A percentile compares a stretch with the other conserved stretches of the same genome.
Conservation (phyloP, 2,888 invertebrate species). For the Noctua fimbriata region DNA sequence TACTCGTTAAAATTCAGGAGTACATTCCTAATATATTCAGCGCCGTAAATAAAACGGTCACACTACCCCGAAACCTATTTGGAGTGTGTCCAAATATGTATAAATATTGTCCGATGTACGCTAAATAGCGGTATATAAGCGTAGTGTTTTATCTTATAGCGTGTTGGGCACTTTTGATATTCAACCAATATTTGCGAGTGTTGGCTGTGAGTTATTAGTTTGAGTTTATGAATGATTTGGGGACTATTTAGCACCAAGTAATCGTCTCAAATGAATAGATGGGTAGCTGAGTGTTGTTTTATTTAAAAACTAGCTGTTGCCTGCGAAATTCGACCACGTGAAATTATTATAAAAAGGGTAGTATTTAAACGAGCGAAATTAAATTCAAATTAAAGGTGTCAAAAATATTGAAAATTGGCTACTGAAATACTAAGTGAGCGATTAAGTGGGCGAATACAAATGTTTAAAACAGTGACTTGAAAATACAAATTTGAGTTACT, state of each 20-base stretch:
- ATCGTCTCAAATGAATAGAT: neutral
- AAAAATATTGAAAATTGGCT: too few relatives aligned
- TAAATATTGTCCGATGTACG: constrained; percentile 75
- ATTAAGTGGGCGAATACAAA: too few relatives aligned
- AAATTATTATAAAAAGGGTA: too few relatives aligned
- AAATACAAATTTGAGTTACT: too few relatives aligned
- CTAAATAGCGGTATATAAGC: constrained; percentile 64
- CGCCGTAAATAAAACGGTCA: constrained; percentile 79
- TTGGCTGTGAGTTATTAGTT: neutral
- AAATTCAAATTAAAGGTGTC: too few relatives aligned
- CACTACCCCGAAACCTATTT: constrained; percentile 80
- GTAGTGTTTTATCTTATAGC: constrained; percentile 51
- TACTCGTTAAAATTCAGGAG: constrained; percentile 76
- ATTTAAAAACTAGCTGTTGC: too few relatives aligned
- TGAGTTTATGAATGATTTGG: neutral
- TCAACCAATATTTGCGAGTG: constrained; percentile 45
- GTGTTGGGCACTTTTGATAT: constrained; percentile 49
- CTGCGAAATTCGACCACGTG: too few relatives aligned
- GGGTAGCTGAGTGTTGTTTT: too few relatives aligned
- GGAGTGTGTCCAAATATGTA: constrained; percentile 84
- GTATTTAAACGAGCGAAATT: too few relatives aligned
- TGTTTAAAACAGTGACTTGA: too few relatives aligned
- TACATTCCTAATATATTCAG: constrained; percentile 75
- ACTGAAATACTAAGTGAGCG: too few relatives aligned
- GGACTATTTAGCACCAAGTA: neutral